Base-by-base conservation (phyloP, 2,113 vertebrate genomes). In the Vombatus ursinus region DNA sequence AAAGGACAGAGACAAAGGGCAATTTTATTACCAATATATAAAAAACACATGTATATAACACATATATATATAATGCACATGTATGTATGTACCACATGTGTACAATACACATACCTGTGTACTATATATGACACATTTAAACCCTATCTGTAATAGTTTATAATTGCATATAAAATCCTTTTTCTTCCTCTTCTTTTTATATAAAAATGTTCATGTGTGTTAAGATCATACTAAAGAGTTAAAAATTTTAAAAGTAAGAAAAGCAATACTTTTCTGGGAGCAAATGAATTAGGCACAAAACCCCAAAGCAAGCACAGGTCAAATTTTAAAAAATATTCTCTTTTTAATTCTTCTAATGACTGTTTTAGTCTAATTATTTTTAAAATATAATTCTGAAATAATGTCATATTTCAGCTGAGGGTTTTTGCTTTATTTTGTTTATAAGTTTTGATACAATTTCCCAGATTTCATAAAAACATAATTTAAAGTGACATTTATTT, bases 321-420 rank as follows among this genome's bases (percentile, higher is more conserved):
- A 77, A n/a, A 77, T 68, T 68, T 28, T 28, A 28, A 28, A 57
- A 11, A 68, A 16, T 16, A 11, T 31, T 37, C 31, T 37, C 22
- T 61, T 52, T 22, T 22, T 37, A 92, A 94, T 84, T 89, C 37
- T 57, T 1, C 11, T 24, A 49, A 91, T 37, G 28, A 92, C 10
- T 47, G 19, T 44, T 92, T 93, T 10, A 50, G 7, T 12, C 1
- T 37, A 22, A 54, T n/a, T 37, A 37, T 57, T 47, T 95, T 92
- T 94, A 2, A 94, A 61, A 92, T 89, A 47, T 91, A 25, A 97
- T n/a, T 61, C 89, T 89, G 50, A 97, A 91, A 90, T 53, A 51
- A 50, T 89, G 68, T 22, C 7, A 48, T 61, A 50, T 92, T 94
- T 94, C 51, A 31, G 52, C 48, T 91, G 92, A 95, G 25, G 48